Evolutionary conservation across 2,888 invertebrate genomes (phyloP).

Genomic region (Apoderus coryli): DNA sequence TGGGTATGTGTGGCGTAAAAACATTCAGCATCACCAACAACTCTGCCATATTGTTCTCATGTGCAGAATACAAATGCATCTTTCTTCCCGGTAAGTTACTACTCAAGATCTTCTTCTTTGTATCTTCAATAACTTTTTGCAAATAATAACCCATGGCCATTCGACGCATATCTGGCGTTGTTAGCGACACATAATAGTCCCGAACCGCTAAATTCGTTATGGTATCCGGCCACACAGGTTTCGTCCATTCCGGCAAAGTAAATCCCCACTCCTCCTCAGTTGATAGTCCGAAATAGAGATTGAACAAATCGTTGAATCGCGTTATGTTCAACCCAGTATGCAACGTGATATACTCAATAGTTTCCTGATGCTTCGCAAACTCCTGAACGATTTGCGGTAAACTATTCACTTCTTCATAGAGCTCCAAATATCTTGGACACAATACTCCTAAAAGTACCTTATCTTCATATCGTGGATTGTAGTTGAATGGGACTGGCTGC

Average conservation of each 20-base stretch:
- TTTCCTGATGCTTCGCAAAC: conserved; percentile 31
- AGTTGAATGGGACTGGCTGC: conserved; percentile 65
- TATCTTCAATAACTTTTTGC: conserved; percentile 20
- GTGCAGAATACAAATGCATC: conserved; percentile 32
- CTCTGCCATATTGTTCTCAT: conserved; percentile 38
- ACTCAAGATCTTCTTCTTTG: conserved; percentile 14
- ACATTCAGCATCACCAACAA: conserved; percentile 33
- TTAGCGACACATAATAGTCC: conserved; percentile 16
- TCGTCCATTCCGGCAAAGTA: conserved; percentile 31
- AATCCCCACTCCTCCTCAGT: conserved; percentile 39
- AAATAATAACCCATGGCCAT: conserved; percentile 18
- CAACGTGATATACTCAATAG: conserved; percentile 35
- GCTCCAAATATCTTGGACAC: conserved; percentile 19
- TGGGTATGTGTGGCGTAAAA: conserved; percentile 28
- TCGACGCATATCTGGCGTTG: conserved; percentile 24
- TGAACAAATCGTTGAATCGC: conserved; percentile 41
- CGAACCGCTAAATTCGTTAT: conserved; percentile 23
- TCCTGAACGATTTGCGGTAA: conserved; percentile 29
- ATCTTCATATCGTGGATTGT: conserved; percentile 32
- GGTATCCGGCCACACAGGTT: conserved; percentile 25
- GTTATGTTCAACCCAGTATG: conserved; percentile 38
- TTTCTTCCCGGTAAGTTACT: conserved; percentile 14
- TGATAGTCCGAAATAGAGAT: conserved; percentile 42
- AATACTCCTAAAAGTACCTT: conserved; percentile 16
- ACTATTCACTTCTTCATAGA: conserved; percentile 15